phyloP scores from a whole-genome alignment of 2,113 vertebrate genomes.

The Hemiscyllium ocellatum region DNA sequence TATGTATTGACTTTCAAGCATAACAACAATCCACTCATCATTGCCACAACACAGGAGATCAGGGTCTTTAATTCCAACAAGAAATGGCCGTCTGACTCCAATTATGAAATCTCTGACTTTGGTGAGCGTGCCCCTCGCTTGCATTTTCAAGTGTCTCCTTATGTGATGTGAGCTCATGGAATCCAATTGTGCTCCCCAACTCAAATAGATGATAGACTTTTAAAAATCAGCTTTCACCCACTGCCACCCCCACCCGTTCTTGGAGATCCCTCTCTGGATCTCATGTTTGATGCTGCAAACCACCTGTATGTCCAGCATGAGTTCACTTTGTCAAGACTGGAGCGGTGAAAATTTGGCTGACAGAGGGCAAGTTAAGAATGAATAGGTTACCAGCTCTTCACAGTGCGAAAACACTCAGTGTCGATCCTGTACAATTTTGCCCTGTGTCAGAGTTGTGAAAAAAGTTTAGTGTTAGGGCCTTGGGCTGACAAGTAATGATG shows the following conservation, averaged over 20 bases:
- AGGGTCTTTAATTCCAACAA: not conserved
- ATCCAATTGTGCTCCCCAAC: not conserved
- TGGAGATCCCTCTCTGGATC: not conserved
- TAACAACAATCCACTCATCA: no score
- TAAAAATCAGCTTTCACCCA: not conserved
- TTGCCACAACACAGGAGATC: no score
- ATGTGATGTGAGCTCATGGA: not conserved
- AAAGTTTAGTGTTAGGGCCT: not conserved
- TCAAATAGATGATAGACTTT: not conserved
- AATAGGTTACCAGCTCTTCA: not conserved
- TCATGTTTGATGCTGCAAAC: not conserved
- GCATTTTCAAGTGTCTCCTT: not conserved
- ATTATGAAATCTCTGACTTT: not conserved
- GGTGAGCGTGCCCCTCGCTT: not conserved
- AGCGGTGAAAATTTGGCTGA: not conserved
- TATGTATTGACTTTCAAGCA: no score
- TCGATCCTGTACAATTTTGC: not conserved
- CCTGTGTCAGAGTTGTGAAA: not conserved
- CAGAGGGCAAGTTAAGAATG: not conserved
- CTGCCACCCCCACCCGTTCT: not conserved
- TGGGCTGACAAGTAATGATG: not conserved
- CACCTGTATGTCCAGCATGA: not conserved
- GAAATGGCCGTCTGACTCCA: not conserved
- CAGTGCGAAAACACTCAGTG: not conserved
- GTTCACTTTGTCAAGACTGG: not conserved